Evolutionary conservation across 2,888 invertebrate species (phyloP).

Genomic region (Synergus gifuensis): DNA sequence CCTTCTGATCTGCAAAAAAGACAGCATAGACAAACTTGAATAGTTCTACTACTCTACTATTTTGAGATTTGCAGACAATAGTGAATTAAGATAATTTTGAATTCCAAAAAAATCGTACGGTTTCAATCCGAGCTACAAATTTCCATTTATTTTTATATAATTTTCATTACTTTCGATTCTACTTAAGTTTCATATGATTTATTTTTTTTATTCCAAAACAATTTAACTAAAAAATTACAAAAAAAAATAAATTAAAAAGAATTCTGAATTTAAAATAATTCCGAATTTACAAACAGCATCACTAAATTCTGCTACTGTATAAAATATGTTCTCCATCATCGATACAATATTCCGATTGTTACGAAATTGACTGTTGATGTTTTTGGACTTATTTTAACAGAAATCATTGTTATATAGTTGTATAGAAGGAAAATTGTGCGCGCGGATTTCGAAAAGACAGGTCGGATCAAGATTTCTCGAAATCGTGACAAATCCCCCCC

Average conservation of each 20-base stretch:
- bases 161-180: slow-evolving; percentile 40
- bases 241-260: slow-evolving; percentile 51
- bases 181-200: slow-evolving; percentile 42
- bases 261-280: slow-evolving; percentile 29
- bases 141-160: slow-evolving; percentile 36
- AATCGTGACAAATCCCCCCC: slow-evolving; percentile 43
- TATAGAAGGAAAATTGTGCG: slow-evolving; percentile 50
- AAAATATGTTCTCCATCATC: slow-evolving; percentile 50
- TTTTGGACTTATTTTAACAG: slow-evolving; percentile 60
- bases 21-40: not conserved
- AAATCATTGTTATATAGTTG: slow-evolving; percentile 67
- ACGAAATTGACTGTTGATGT: slow-evolving; percentile 63
- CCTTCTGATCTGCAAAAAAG: slow-evolving; percentile 24
- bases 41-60: not conserved
- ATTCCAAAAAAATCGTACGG: not conserved
- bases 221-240: slow-evolving; percentile 50
- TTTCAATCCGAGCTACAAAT: slow-evolving; percentile 30
- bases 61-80: slow-evolving; percentile 11
- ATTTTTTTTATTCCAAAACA: slow-evolving; percentile 57
- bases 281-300: slow-evolving; percentile 11
- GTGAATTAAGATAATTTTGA: slow-evolving; percentile 10
- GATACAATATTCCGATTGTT: slow-evolving; percentile 64
- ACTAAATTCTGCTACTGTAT: slow-evolving; percentile 5
- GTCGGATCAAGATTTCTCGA: slow-evolving; percentile 45
- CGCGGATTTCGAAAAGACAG: slow-evolving; percentile 50